phyloP scores from a whole-genome alignment of 2,797 vertebrate species.

The Chromobotia macracanthus region DNA sequence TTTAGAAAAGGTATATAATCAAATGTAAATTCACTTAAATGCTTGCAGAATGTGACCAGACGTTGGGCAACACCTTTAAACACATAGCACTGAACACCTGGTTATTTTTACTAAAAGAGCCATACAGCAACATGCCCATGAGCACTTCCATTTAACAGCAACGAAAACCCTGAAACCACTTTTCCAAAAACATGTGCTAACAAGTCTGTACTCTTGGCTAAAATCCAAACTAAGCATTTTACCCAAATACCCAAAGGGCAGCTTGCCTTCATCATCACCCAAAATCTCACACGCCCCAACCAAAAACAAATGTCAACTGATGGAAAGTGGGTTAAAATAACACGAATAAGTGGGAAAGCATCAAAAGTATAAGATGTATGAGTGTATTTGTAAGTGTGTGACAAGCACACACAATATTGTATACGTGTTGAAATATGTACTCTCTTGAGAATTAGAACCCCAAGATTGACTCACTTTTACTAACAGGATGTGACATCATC shows the following conservation, averaged over 20 bases:
- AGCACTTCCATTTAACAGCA: slow-evolving; percentile 4
- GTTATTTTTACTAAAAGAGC: neutral
- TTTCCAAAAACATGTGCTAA: slow-evolving; percentile 27
- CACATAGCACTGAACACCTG: slow-evolving; percentile 22
- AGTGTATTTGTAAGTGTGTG: slow-evolving; percentile 2
- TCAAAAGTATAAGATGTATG: neutral
- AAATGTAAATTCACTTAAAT: neutral
- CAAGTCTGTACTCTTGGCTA: slow-evolving; percentile 36
- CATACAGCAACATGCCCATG: neutral
- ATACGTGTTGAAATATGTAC: neutral
- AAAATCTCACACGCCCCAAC: slow-evolving; percentile 19
- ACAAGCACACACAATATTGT: too few species aligned
- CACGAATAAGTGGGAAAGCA: neutral
- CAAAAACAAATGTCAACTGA: slow-evolving; percentile 29
- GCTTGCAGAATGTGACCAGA: neutral
- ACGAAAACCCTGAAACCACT: slow-evolving; percentile 18
- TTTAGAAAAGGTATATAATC: neutral
- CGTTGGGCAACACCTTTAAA: neutral
- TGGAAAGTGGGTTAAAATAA: slow-evolving; percentile 34
- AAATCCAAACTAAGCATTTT: slow-evolving; percentile 40
- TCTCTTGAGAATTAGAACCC: neutral
- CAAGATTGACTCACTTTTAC: slow-evolving; percentile 15
- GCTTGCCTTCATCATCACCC: slow-evolving; percentile 34
- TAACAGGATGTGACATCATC: slow-evolving; percentile 24
- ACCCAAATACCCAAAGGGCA: slow-evolving; percentile 26